Evolutionary conservation across 2,888 invertebrate genomes (phyloP).

Genomic region (Hypsopygia costalis): DNA sequence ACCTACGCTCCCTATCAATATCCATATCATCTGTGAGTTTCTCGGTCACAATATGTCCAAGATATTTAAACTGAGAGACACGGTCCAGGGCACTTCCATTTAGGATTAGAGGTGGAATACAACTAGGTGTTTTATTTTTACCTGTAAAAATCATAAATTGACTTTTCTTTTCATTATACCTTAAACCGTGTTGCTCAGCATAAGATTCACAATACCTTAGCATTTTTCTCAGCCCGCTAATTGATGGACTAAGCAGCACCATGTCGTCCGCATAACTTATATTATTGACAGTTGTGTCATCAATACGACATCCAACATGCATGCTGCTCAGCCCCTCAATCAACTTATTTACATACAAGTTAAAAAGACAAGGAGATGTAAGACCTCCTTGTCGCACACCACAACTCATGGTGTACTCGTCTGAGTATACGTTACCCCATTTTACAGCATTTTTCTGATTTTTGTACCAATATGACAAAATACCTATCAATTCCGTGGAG

Average conservation of each 20-base stretch:
- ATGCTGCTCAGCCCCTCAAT: constrained; percentile 5
- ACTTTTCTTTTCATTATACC: background rate
- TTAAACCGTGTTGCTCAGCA: background rate
- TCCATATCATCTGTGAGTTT: background rate
- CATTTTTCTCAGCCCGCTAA: background rate
- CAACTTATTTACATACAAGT: background rate
- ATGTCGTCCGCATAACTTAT: constrained; percentile 10
- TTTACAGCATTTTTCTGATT: constrained; percentile 10
- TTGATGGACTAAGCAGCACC: constrained; percentile 4
- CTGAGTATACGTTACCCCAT: background rate
- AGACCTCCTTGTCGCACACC: too few relatives aligned
- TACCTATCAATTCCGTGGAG: background rate
- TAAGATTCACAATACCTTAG: background rate
- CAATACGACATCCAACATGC: constrained; percentile 2
- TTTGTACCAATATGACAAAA: constrained; percentile 9
- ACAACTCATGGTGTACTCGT: background rate
- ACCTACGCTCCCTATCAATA: background rate
- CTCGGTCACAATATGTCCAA: background rate
- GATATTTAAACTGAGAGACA: background rate
- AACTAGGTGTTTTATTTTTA: too few relatives aligned
- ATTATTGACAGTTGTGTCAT: constrained; percentile 4
- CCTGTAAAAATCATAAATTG: background rate
- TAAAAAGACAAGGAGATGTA: too few relatives aligned
- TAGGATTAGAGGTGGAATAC: too few relatives aligned
- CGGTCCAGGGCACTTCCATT: too few relatives aligned